phyloP scores from a whole-genome alignment of 2,797 vertebrate genomes.

The Cirrhinus molitorella region DNA sequence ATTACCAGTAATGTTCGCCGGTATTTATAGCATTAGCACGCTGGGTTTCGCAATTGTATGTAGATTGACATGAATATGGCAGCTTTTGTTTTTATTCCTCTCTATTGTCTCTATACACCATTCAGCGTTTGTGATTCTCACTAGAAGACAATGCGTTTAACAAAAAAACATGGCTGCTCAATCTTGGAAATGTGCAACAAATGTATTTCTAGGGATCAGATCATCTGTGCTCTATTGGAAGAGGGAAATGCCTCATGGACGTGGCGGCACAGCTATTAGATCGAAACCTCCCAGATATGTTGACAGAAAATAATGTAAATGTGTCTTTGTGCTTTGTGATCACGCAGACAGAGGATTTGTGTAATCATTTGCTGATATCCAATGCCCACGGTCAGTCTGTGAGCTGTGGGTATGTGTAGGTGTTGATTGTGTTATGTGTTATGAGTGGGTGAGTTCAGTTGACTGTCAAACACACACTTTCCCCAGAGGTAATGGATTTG shows the following conservation, averaged over 20 bases:
- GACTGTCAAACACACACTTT: constrained; percentile 52
- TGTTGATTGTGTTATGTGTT: constrained; percentile 61
- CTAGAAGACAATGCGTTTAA: constrained; percentile 1
- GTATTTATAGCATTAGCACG: constrained; percentile 46
- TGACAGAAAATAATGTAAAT: constrained; percentile 66
- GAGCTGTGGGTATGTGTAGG: constrained; percentile 74
- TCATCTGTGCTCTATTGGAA: background rate
- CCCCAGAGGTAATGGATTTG: constrained; percentile 55
- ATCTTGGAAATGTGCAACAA: constrained; percentile 18
- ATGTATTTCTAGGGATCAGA: constrained; percentile 24
- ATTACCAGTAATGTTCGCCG: constrained; percentile 56
- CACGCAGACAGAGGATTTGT: constrained; percentile 62
- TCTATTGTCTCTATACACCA: constrained; percentile 29
- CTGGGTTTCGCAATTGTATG: constrained; percentile 55
- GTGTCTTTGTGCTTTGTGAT: constrained; percentile 73
- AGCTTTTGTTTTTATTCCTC: constrained; percentile 42
- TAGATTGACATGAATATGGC: constrained; percentile 28
- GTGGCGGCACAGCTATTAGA: constrained; percentile 21
- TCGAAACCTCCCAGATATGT: constrained; percentile 17
- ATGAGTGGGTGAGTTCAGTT: constrained; percentile 60
- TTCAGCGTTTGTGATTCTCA: background rate
- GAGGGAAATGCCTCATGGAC: constrained; percentile 22
- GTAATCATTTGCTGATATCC: constrained; percentile 73
- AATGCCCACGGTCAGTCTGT: constrained; percentile 72
- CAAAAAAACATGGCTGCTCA: background rate